Conservation (phyloP, 2,888 invertebrate genomes). For the Hymenopus coronatus region DNA sequence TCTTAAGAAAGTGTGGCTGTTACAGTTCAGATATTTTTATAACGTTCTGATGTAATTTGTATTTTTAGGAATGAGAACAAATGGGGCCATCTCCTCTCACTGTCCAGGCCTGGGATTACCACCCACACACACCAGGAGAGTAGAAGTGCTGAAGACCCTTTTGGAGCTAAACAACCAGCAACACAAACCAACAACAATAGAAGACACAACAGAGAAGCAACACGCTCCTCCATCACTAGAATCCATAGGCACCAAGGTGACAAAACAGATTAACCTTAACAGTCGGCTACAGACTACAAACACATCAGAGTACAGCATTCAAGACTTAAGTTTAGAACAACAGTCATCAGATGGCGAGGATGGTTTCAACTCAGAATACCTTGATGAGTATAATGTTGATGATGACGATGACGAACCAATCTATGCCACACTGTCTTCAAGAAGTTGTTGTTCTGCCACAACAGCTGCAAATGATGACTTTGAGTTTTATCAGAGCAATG, state of each 20-base stretch:
- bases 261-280: background rate
- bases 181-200: background rate
- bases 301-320: background rate
- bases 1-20: too few relatives aligned
- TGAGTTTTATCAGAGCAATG: slow-evolving; percentile 54
- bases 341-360: slow-evolving; percentile 12
- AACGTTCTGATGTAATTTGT: background rate
- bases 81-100: background rate
- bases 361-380: slow-evolving; percentile 17
- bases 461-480: slow-evolving; percentile 64
- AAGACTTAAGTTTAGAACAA: background rate
- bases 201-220: background rate
- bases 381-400: slow-evolving; percentile 39
- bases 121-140: background rate
- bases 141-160: background rate
- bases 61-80: slow-evolving; percentile 15
- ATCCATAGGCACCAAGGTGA: background rate
- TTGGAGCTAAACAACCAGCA: background rate
- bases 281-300: background rate
- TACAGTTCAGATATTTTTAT: too few relatives aligned
- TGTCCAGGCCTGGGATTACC: slow-evolving; percentile 2
- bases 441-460: slow-evolving; percentile 57
- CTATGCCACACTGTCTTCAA: slow-evolving; percentile 45
- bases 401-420: slow-evolving; percentile 46
- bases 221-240: background rate